Evolutionary conservation across 1,140 invertebrate genomes (phyloP).

Genomic region (Penaeus chinensis): DNA sequence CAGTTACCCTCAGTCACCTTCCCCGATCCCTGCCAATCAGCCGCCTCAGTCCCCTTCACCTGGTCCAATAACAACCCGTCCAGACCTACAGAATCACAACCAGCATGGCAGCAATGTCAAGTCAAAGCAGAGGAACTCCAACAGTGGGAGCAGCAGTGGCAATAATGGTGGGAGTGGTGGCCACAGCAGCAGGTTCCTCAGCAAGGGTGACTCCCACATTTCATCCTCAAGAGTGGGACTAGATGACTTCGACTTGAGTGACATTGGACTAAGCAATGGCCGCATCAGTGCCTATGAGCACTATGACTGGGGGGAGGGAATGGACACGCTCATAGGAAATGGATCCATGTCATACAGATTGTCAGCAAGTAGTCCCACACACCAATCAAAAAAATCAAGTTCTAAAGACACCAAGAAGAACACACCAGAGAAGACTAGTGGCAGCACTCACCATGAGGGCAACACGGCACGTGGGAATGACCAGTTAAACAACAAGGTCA

Average conservation of each 20-base stretch:
- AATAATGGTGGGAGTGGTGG: constrained; percentile 1
- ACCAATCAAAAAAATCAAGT: constrained; percentile 38
- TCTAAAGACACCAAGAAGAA: constrained; percentile 41
- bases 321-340: constrained; percentile 26
- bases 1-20: constrained; percentile 29
- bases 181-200: not conserved
- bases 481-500: constrained; percentile 51
- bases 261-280: constrained; percentile 41
- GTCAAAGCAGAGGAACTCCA: not conserved
- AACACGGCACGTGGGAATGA: constrained; percentile 23
- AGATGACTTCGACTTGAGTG: constrained; percentile 51
- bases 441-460: constrained; percentile 7
- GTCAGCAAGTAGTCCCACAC: constrained; percentile 40
- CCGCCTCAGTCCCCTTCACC: constrained; percentile 6
- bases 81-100: not conserved
- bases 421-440: constrained; percentile 40
- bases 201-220: constrained; percentile 23
- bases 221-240: constrained; percentile 38
- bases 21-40: constrained; percentile 27
- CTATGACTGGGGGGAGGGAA: constrained; percentile 51
- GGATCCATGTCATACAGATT: constrained; percentile 33
- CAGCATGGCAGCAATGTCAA: constrained; percentile 6
- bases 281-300: constrained; percentile 52
- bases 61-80: no score
- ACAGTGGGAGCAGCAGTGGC: constrained; percentile 23